Base-by-base conservation (phyloP, 2,888 invertebrate species). In the Orchesella flavescens region DNA sequence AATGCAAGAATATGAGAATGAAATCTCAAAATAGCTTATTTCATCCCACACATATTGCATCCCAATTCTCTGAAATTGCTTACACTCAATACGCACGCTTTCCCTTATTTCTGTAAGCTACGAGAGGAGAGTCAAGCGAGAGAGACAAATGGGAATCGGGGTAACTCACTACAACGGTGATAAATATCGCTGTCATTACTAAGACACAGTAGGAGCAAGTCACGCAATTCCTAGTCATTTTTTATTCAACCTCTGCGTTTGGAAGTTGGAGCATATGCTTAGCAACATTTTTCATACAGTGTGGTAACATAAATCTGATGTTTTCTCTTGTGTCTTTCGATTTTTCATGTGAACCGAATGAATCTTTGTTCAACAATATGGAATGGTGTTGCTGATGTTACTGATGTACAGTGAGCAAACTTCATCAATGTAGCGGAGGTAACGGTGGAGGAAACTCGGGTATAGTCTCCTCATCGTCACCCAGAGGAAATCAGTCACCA, bases 401-500 rank as follows among this genome's bases (percentile, higher is more conserved):
- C 43, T 49, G 23, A 74, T 55, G 61, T 82, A 24, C 83, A 88
- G 88, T 87, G 65, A 86, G 84, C n/a, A 87, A 88, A 68, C 83
- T 88, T 75, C 88, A 87, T 80, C 87, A 88, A 55, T 88, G 88
- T 55, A 86, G 87, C 80, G 83, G 79, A 46, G 69, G 88, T 55
- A 85, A 86, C 80, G 77, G 72, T 21, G 69, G 74, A 24, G 83
- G 72, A 23, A 83, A 83, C 44, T 55, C 77, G 13, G 83, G 87
- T 46, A 84, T 83, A 57, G 86, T 88, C 49, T 86, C 88, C 57
- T 88, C 87, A 34, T 87, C 88, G 61, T 83, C 83, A 76, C 87
- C 87, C 55, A 78, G 88, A 78, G 87, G 87, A 77, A 87, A 86
- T 84, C 87, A 87, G 83, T 88, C 88, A 53, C 88, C 88, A 59